Percentiles rank a stretch among this genome's conserved stretches.
phyloP scores from a whole-genome alignment of 2,113 vertebrate genomes.

The Notarius quadriscutis region DNA sequence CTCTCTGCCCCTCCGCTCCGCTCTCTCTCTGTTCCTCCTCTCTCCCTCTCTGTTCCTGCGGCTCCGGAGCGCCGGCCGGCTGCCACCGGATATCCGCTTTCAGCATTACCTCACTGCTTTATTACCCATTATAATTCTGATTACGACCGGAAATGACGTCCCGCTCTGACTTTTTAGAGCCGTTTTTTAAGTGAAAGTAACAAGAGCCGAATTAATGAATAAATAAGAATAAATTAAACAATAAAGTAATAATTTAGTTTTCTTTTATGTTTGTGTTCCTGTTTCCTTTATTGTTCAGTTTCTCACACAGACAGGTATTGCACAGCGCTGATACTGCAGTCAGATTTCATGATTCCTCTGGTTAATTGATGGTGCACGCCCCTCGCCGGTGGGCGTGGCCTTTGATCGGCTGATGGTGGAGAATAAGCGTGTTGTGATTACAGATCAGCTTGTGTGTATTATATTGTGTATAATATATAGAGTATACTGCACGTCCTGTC shows the following conservation, averaged over 20 bases:
- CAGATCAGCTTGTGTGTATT: too few relatives aligned
- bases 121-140: background rate
- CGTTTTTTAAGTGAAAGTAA: background rate
- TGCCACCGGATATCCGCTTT: too few relatives aligned
- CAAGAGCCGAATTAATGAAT: background rate
- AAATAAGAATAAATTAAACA: background rate
- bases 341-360: background rate
- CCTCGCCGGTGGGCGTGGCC: background rate
- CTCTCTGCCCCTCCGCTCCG: too few relatives aligned
- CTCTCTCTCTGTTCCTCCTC: too few relatives aligned
- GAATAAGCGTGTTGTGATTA: too few relatives aligned
- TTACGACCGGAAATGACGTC: background rate
- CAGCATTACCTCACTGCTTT: too few relatives aligned
- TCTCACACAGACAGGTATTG: background rate
- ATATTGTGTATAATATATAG: background rate
- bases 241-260: background rate
- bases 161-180: background rate
- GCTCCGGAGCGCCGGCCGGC: too few relatives aligned
- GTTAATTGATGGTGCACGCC: background rate
- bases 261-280: background rate
- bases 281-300: background rate
- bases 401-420: background rate
- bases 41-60: too few relatives aligned
- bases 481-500: background rate
- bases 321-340: background rate